A percentile compares a stretch with the other conserved stretches of the same genome.
Evolutionary conservation across 2,888 invertebrate species (phyloP).

Genomic region (Polietes domitor): DNA sequence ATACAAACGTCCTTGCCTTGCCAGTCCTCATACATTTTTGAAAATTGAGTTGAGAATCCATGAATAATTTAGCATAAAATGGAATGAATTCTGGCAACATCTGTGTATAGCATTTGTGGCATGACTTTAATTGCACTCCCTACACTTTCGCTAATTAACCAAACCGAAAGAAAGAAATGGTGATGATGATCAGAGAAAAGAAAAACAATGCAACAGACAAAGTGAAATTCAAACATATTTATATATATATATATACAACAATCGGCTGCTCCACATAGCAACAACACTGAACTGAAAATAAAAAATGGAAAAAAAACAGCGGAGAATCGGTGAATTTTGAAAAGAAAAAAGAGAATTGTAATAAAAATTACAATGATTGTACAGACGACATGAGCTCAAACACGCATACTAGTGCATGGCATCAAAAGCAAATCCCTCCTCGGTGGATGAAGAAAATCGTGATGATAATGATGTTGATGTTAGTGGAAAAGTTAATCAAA

Average conservation of each 20-base stretch:
- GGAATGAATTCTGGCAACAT: constrained; percentile 4
- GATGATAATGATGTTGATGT: no score
- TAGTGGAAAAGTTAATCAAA: neutral
- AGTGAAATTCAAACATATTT: constrained; percentile 52
- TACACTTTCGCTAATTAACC: constrained; percentile 57
- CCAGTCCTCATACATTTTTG: neutral
- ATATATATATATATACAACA: constrained; percentile 14
- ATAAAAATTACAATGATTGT: constrained; percentile 11
- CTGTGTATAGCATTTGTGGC: constrained; percentile 22
- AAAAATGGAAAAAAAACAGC: constrained; percentile 3
- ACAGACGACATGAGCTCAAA: constrained; percentile 6
- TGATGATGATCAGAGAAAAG: neutral
- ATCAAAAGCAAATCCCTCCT: neutral
- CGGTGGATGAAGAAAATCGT: constrained; percentile 8
- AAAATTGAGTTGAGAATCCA: constrained; percentile 13
- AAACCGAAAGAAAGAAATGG: constrained; percentile 34
- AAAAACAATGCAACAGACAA: constrained; percentile 37
- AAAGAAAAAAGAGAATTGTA: constrained; percentile 21
- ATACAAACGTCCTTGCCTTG: neutral
- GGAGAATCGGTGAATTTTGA: constrained; percentile 14
- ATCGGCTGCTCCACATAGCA: constrained; percentile 16
- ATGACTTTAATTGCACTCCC: constrained; percentile 49
- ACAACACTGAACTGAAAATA: constrained; percentile 3
- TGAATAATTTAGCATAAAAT: constrained; percentile 20
- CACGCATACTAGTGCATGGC: neutral